phyloP scores from a whole-genome alignment of 2,797 vertebrate species.

The Enteromius radiatus region DNA sequence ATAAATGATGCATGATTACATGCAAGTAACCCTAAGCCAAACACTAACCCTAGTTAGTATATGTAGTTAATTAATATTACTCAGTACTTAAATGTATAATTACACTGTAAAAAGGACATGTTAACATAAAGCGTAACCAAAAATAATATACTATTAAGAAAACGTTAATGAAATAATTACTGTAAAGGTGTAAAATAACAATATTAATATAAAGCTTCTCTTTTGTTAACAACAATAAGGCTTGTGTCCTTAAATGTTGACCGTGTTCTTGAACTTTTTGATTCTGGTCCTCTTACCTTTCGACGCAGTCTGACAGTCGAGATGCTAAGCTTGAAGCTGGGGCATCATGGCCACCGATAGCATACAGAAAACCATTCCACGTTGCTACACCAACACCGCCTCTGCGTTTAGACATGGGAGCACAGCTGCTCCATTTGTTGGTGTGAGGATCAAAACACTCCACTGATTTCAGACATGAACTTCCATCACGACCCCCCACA shows the following conservation, averaged over 20 bases:
- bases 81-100: background rate
- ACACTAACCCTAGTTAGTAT: background rate
- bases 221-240: background rate
- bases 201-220: background rate
- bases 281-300: slow-evolving; percentile 82
- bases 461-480: slow-evolving; percentile 95
- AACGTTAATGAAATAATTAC: background rate
- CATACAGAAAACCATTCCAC: slow-evolving; percentile 95
- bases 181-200: background rate
- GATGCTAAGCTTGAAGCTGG: slow-evolving; percentile 93
- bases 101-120: background rate
- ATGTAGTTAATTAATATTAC: background rate
- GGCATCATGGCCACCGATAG: slow-evolving; percentile 95
- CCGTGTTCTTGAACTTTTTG: background rate
- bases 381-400: slow-evolving; percentile 96
- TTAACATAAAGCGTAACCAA: background rate
- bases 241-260: background rate
- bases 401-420: slow-evolving; percentile 95
- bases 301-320: slow-evolving; percentile 94
- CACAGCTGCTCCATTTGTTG: slow-evolving; percentile 92
- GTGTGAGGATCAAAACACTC: slow-evolving; percentile 98
- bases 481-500: slow-evolving; percentile 95
- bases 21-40: background rate
- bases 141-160: background rate
- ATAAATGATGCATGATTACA: background rate